Conservation (phyloP, 2,888 invertebrate genomes). For the Caradrina kadenii region DNA sequence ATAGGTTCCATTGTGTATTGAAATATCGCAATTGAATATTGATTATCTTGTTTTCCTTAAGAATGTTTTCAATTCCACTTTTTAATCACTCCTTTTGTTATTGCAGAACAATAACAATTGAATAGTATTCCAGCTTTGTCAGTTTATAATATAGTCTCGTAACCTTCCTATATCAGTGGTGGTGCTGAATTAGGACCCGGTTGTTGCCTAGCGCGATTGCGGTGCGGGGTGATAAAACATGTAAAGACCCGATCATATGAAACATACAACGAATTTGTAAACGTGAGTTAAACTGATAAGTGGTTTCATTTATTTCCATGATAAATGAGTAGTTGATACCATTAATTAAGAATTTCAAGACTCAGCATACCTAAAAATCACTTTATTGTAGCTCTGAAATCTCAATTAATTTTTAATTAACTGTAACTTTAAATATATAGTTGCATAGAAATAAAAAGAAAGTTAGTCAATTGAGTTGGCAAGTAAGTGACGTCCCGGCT, state of each 20-base stretch:
- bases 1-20: not conserved
- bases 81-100: not conserved
- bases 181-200: not conserved
- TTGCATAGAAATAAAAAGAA: too few species aligned
- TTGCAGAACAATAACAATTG: not conserved
- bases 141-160: not conserved
- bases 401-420: too few species aligned
- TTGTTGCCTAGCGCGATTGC: constrained; percentile 28
- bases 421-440: too few species aligned
- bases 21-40: not conserved
- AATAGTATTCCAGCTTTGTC: constrained; percentile 3
- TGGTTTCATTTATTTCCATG: too few species aligned
- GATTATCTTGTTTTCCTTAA: not conserved
- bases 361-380: too few species aligned
- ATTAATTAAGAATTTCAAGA: too few species aligned
- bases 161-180: constrained; percentile 4
- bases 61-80: too few species aligned
- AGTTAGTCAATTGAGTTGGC: too few species aligned
- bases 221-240: constrained; percentile 34
- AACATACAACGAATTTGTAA: constrained; percentile 16
- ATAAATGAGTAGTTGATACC: too few species aligned
- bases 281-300: not conserved
- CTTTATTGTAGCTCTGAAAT: too few species aligned
- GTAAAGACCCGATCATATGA: constrained; percentile 22
- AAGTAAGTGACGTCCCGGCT: too few species aligned